phyloP scores from a whole-genome alignment of 2,888 invertebrate species.

The Lithophane socia region DNA sequence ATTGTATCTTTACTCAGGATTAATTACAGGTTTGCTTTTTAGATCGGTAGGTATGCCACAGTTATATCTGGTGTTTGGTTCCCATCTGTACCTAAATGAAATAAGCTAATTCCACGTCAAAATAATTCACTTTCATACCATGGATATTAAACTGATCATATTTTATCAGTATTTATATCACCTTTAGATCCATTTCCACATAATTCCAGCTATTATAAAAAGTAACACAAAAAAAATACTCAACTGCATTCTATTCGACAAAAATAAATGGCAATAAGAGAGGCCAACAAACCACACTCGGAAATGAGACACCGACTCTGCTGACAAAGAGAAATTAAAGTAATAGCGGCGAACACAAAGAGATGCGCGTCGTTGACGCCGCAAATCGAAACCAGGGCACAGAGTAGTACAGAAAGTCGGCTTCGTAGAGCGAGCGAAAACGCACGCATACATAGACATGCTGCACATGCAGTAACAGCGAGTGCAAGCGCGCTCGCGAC shows the following conservation, averaged over 20 bases:
- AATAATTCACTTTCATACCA: not conserved
- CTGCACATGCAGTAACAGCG: not conserved
- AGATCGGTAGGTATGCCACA: not conserved
- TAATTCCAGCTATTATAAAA: not conserved
- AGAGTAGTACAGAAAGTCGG: constrained; percentile 14
- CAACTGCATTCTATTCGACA: constrained; percentile 26
- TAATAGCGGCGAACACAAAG: constrained; percentile 61
- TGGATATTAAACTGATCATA: not conserved
- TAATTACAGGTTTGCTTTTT: not conserved
- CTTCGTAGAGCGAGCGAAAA: not conserved
- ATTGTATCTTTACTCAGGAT: no score
- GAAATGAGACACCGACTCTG: constrained; percentile 56
- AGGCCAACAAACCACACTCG: constrained; percentile 49
- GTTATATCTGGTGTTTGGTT: not conserved
- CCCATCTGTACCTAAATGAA: no score
- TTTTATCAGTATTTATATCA: no score
- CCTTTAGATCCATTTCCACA: not conserved
- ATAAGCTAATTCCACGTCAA: no score
- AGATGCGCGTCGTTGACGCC: constrained; percentile 59
- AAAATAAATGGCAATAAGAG: constrained; percentile 47
- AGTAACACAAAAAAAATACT: not conserved
- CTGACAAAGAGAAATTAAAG: constrained; percentile 72
- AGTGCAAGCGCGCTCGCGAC: not conserved
- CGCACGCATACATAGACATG: not conserved
- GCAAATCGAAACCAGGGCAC: constrained; percentile 73